Evolutionary conservation across 2,888 invertebrate species (phyloP).

Genomic region (Pristionchus japonicus): DNA sequence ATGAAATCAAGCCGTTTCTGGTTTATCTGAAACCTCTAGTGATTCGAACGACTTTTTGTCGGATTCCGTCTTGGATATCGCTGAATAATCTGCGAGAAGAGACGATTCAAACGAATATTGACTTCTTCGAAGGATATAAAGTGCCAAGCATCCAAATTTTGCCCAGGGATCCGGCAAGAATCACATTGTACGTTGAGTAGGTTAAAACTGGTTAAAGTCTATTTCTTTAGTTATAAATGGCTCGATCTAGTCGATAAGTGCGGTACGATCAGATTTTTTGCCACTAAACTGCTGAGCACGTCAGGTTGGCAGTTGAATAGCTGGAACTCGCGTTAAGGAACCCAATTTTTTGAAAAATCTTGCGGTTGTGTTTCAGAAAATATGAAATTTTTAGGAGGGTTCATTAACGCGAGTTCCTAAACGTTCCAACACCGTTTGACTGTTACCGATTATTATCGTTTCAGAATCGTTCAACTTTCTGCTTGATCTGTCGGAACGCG

Average conservation of each 20-base stretch:
- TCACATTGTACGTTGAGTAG: not conserved
- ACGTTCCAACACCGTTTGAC: too few relatives aligned
- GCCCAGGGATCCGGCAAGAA: not conserved
- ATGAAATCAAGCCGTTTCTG: not conserved
- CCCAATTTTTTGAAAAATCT: too few relatives aligned
- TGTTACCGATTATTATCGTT: too few relatives aligned
- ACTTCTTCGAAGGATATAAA: not conserved
- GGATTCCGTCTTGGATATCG: not conserved
- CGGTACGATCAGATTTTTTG: too few relatives aligned
- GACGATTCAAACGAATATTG: not conserved
- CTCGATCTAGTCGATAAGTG: not conserved
- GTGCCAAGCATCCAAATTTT: not conserved
- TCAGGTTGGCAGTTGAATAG: too few relatives aligned
- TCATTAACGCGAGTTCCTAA: too few relatives aligned
- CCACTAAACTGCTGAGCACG: too few relatives aligned
- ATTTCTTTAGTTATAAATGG: not conserved
- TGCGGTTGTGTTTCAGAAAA: too few relatives aligned
- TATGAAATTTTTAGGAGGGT: too few relatives aligned
- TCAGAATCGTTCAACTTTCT: too few relatives aligned
- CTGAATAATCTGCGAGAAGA: not conserved
- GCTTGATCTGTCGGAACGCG: too few relatives aligned
- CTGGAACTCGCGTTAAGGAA: too few relatives aligned
- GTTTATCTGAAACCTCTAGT: not conserved
- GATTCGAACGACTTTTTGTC: not conserved
- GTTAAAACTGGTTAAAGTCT: not conserved